phyloP scores from a whole-genome alignment of 2,888 invertebrate genomes.

The Archips xylosteana region DNA sequence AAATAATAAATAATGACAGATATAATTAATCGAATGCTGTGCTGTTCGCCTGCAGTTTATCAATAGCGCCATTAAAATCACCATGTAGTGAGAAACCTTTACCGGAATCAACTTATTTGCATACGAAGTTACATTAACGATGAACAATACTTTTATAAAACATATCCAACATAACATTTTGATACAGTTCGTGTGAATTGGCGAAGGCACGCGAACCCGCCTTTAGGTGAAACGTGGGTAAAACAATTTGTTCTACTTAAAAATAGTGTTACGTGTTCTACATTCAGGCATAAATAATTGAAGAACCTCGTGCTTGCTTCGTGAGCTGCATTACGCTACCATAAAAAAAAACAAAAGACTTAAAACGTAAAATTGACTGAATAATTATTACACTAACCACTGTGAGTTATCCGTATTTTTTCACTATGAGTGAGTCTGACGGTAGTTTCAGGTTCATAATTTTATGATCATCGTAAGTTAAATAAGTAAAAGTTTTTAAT shows the following conservation, averaged over 20 bases:
- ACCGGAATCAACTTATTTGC: constrained; percentile 24
- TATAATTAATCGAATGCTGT: too few relatives aligned
- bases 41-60: background rate
- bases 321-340: background rate
- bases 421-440: too few relatives aligned
- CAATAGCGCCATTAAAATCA: constrained; percentile 3
- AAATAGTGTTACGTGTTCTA: constrained; percentile 58
- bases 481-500: too few relatives aligned
- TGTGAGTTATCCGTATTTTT: too few relatives aligned
- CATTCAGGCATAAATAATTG: constrained; percentile 46
- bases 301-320: constrained; percentile 11
- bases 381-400: too few relatives aligned
- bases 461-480: too few relatives aligned
- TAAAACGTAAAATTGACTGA: too few relatives aligned
- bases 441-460: too few relatives aligned
- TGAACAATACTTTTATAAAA: constrained; percentile 50
- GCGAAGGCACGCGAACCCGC: constrained; percentile 58
- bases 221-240: constrained; percentile 55
- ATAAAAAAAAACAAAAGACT: background rate
- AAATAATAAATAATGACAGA: too few relatives aligned
- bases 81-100: constrained; percentile 8
- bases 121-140: constrained; percentile 42
- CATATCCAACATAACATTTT: constrained; percentile 54
- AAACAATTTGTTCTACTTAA: constrained; percentile 65
- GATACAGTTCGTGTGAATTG: constrained; percentile 60